Conservation (phyloP, 2,888 invertebrate species). For the Spodoptera littoralis region DNA sequence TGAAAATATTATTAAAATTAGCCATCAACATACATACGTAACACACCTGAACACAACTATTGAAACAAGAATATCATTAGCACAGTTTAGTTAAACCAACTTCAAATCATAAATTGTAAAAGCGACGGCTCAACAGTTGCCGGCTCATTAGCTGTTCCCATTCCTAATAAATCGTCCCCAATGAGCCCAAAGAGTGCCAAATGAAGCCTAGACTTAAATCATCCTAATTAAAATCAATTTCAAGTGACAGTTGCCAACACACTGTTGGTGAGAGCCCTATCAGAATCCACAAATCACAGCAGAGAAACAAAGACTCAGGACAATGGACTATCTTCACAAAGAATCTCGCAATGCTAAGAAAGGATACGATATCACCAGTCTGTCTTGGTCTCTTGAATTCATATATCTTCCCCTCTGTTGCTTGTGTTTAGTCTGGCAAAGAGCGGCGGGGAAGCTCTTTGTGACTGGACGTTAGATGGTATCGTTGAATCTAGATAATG, state of each 20-base stretch:
- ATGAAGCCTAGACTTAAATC: slow-evolving; percentile 50
- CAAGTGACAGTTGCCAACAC: slow-evolving; percentile 57
- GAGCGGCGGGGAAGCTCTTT: slow-evolving; percentile 15
- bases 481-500: slow-evolving; percentile 67
- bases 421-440: slow-evolving; percentile 12
- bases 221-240: slow-evolving; percentile 66
- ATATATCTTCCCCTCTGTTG: slow-evolving; percentile 36
- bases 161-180: slow-evolving; percentile 27
- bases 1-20: no score
- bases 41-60: no score
- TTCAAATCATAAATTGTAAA: slow-evolving; percentile 18
- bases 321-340: slow-evolving; percentile 71
- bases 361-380: slow-evolving; percentile 60
- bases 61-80: slow-evolving; percentile 2
- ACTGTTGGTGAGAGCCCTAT: slow-evolving; percentile 62
- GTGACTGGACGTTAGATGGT: slow-evolving; percentile 29
- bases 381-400: slow-evolving; percentile 62
- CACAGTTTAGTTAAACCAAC: slow-evolving; percentile 3
- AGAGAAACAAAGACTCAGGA: slow-evolving; percentile 58
- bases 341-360: slow-evolving; percentile 67
- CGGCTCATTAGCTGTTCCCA: slow-evolving; percentile 27
- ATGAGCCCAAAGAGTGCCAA: slow-evolving; percentile 34
- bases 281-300: slow-evolving; percentile 69
- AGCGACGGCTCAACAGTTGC: slow-evolving; percentile 11
- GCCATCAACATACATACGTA: no score